These are phyloP conservation scores for Criorhina ranunculi DNA, from an alignment of 2,888 invertebrate genomes.

Conservation along the genomic window DNA sequence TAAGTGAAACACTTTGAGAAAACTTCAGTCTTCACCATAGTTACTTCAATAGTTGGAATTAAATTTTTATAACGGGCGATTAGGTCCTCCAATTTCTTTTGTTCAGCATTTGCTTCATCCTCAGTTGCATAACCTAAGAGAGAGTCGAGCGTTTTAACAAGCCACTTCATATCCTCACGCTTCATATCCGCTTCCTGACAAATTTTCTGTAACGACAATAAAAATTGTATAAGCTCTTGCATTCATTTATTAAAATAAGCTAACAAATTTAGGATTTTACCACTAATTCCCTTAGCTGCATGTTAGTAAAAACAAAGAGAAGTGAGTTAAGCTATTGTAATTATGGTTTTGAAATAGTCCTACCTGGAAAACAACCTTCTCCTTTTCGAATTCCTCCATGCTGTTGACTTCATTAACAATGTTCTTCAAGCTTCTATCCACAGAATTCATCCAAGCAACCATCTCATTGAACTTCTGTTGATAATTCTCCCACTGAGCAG, in stretches of 20 bases:
- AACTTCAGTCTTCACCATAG: slow-evolving; percentile 96
- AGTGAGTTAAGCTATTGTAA: neutral
- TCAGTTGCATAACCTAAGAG: slow-evolving; percentile 93
- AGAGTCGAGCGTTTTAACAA: slow-evolving; percentile 95
- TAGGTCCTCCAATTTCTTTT: slow-evolving; percentile 91
- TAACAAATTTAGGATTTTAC: slow-evolving; percentile 81
- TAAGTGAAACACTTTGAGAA: slow-evolving; percentile 97
- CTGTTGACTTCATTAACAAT: slow-evolving; percentile 94
- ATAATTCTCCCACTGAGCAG: slow-evolving; percentile 96
- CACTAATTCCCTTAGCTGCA: slow-evolving; percentile 85
- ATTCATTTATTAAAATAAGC: neutral
- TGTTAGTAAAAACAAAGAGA: slow-evolving; percentile 66
- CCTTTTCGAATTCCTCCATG: slow-evolving; percentile 95
- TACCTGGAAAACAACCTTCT: slow-evolving; percentile 96
- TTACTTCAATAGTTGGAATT: slow-evolving; percentile 95
- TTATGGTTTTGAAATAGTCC: slow-evolving; percentile 78
- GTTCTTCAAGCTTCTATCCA: slow-evolving; percentile 92
- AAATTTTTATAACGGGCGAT: slow-evolving; percentile 95
- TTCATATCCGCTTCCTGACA: slow-evolving; percentile 95
- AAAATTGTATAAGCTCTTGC: neutral
- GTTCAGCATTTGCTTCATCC: slow-evolving; percentile 91
- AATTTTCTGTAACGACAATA: slow-evolving; percentile 88
- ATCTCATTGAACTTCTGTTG: slow-evolving; percentile 92
- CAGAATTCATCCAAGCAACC: slow-evolving; percentile 95
- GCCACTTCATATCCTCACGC: slow-evolving; percentile 97